phyloP scores from a whole-genome alignment of 1,140 invertebrate species.

The Leptinotarsa lineolata region DNA sequence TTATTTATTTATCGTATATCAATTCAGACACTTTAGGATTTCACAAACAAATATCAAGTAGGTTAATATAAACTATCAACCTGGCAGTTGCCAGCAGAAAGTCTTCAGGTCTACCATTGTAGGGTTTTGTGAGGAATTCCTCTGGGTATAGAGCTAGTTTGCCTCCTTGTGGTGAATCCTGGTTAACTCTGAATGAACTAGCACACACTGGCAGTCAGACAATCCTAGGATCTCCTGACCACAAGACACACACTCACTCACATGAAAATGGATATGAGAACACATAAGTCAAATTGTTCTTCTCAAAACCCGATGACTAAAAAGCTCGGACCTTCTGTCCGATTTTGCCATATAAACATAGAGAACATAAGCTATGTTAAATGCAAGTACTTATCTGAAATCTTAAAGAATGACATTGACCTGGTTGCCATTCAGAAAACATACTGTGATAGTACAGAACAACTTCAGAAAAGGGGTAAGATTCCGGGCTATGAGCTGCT shows the following conservation, averaged over 20 bases:
- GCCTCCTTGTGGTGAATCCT: no score
- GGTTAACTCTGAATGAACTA: no score
- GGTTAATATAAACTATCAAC: no score
- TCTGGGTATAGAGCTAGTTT: no score
- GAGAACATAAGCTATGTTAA: not conserved
- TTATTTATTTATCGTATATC: no score
- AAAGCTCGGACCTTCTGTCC: not conserved
- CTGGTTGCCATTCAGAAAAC: slow-evolving; percentile 22
- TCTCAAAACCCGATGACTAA: not conserved
- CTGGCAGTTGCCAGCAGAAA: no score
- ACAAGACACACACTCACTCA: not conserved
- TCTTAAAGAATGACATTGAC: not conserved
- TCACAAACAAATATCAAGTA: no score
- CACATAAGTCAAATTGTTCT: not conserved
- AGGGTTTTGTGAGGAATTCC: no score
- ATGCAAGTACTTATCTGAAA: not conserved
- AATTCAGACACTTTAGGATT: no score
- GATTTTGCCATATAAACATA: not conserved
- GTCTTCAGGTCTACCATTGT: no score
- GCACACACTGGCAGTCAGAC: no score
- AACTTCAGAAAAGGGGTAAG: slow-evolving; percentile 28
- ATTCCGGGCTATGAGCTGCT: slow-evolving; percentile 28
- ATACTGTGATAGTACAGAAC: slow-evolving; percentile 23
- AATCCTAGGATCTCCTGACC: not conserved
- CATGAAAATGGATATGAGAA: not conserved